Base-by-base conservation (phyloP, 2,113 vertebrate species). In the Helogale parvula region DNA sequence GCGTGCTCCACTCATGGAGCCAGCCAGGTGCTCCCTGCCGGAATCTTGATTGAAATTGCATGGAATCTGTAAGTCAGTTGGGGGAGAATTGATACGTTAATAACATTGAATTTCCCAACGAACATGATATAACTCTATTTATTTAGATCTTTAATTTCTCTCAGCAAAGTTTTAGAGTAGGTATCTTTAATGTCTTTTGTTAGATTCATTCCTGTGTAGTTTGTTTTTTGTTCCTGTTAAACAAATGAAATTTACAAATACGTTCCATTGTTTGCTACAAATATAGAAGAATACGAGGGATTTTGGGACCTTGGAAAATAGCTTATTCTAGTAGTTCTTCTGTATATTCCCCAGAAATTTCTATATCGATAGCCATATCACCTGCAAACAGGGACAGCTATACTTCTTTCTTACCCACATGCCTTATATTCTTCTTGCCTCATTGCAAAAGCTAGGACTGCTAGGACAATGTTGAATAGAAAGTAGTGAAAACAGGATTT, bases 101-200 rank as follows among this genome's bases (percentile, higher is more conserved):
- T 74, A 68, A 38, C 38, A 35, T 66, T 38, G 68, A 63, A 25
- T 74, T 82, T 95, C 60, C 38, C 2, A 5, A 19, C 35, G 57
- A 81, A 89, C 17, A 29, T 79, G 5, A 5, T 72, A 65, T 50
- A 50, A 50, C 50, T 60, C 7, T 60, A 13, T 65, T 29, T 77
- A 87, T 81, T 72, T 95, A 84, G 82, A 31, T 72, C 35, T 68
- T 66, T 81, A 94, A 88, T 89, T 86, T 95, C 41, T 93, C 29
- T 89, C 15, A 77, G 71, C 38, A 81, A 35, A 74, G n/a, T 76
- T 96, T 86, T 86, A 69, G 35, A 85, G 74, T 79, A 84, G 54
- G 33, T 66, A 41, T 60, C 41, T 68, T 93, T 84, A 57, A 50
- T 33, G 52, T 94, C 2, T 79, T 90, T 80, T 93, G 21, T 93